Conservation (phyloP, 2,113 vertebrate genomes). For the Camelus dromedarius region DNA sequence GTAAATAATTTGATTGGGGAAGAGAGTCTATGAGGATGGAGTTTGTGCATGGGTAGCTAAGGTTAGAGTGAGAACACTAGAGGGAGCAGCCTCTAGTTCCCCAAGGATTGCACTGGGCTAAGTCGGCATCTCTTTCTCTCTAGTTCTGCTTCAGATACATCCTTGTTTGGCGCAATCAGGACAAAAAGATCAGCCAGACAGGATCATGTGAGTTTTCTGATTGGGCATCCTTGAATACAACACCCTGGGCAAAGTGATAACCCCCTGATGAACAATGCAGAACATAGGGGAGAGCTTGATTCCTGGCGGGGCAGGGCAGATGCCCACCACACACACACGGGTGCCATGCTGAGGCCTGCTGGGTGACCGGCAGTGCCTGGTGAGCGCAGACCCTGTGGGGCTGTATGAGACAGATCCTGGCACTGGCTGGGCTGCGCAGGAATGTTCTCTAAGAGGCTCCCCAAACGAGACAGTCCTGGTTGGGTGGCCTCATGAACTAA, state of each 20-base stretch:
- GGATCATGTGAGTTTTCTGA: constrained; percentile 20
- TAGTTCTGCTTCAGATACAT: constrained; percentile 11
- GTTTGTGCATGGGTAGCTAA: neutral
- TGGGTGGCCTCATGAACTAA: neutral
- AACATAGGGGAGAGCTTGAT: neutral
- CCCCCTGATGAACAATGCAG: neutral
- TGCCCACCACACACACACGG: neutral
- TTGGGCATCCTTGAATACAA: neutral
- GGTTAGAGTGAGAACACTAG: neutral
- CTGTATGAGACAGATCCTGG: neutral
- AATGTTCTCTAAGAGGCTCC: neutral
- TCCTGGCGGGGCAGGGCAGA: neutral
- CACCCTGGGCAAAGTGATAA: neutral
- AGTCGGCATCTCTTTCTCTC: neutral
- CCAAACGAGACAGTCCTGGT: neutral
- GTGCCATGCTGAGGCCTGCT: neutral
- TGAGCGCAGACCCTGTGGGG: neutral
- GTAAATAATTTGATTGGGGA: neutral
- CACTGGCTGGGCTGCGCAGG: neutral
- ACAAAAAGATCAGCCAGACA: neutral
- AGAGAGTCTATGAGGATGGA: neutral
- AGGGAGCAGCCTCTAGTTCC: neutral
- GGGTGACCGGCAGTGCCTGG: neutral
- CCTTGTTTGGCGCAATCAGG: neutral
- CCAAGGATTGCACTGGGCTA: neutral